Percentiles rank a stretch among this genome's conserved stretches.
Conservation (phyloP, 2,888 invertebrate genomes). For the Tineola bisselliella region DNA sequence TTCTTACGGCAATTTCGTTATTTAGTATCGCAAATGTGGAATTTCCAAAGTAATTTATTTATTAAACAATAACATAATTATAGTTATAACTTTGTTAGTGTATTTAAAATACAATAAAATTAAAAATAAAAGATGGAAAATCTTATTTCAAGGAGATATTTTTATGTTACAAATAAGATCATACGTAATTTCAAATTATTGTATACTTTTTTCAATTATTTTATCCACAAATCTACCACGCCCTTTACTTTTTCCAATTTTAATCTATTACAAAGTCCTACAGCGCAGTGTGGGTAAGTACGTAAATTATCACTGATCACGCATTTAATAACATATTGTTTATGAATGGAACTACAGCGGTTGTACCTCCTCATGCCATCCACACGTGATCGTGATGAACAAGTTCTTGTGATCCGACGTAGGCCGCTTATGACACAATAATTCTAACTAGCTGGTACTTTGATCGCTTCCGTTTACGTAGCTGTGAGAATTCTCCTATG, state of each 20-base stretch:
- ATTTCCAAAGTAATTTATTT: not conserved
- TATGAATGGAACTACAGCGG: not conserved
- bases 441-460: not conserved
- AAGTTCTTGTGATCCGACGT: not conserved
- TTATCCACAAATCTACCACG: too few relatives aligned
- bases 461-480: not conserved
- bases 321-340: not conserved
- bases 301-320: not conserved
- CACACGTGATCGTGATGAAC: not conserved
- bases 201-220: too few relatives aligned
- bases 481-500: not conserved
- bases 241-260: too few relatives aligned
- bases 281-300: not conserved
- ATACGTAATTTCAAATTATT: too few relatives aligned
- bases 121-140: too few relatives aligned
- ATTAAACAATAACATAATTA: not conserved
- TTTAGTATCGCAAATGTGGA: not conserved
- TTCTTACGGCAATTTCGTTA: not conserved
- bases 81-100: too few relatives aligned
- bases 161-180: too few relatives aligned
- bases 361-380: not conserved
- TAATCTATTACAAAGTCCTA: too few relatives aligned
- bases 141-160: too few relatives aligned
- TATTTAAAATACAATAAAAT: too few relatives aligned
- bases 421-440: not conserved